Percentiles rank a stretch among this genome's conserved stretches.
phyloP scores from a whole-genome alignment of 2,888 invertebrate species.

The Brachyptera risi region DNA sequence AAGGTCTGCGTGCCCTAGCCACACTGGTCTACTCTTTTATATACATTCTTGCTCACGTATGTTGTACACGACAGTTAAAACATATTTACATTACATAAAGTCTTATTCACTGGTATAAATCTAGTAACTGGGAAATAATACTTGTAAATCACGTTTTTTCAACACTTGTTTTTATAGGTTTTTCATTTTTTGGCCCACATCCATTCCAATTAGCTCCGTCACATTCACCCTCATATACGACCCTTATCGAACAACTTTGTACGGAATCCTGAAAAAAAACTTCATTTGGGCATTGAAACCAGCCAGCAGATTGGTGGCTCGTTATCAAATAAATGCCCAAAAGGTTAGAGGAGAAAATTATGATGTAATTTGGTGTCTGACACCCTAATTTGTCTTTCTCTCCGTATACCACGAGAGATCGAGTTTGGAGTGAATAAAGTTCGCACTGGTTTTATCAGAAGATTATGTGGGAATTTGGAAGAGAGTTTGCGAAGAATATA shows the following conservation, averaged over 20 bases:
- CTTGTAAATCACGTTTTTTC: no score
- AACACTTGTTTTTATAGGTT: no score
- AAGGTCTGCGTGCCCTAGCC: no score
- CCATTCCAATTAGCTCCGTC: slow-evolving; percentile 8
- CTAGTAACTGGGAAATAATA: no score
- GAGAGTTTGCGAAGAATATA: not conserved
- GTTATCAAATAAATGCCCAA: slow-evolving; percentile 26
- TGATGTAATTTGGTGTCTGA: slow-evolving; percentile 28
- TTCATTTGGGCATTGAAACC: not conserved
- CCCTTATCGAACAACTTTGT: not conserved
- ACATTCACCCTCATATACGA: no score
- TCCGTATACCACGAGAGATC: not conserved
- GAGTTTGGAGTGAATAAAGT: not conserved
- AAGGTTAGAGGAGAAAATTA: slow-evolving; percentile 29
- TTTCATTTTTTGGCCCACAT: slow-evolving; percentile 3
- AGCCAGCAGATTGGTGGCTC: slow-evolving; percentile 22
- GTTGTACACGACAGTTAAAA: no score
- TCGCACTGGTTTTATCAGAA: not conserved
- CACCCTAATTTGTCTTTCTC: slow-evolving; percentile 23
- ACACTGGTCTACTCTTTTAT: no score
- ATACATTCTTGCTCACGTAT: no score
- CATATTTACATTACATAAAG: no score
- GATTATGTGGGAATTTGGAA: not conserved
- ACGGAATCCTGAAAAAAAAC: slow-evolving; percentile 18
- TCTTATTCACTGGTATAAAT: no score